phyloP scores from a whole-genome alignment of 2,797 vertebrate species.

The Jordanella pulchra region DNA sequence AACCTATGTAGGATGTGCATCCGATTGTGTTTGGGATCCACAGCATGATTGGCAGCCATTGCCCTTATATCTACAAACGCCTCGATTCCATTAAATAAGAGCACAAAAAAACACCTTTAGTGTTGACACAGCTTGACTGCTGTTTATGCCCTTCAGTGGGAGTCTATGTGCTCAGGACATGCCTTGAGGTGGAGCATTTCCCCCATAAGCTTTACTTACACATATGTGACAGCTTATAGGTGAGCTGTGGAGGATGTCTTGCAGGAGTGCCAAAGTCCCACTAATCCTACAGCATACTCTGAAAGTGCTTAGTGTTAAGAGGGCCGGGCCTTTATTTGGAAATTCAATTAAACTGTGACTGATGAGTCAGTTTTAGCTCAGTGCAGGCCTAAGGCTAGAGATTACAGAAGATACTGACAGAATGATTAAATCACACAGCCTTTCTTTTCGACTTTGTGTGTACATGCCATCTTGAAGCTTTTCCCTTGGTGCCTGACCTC shows the following conservation, averaged over 20 bases:
- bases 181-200: constrained; percentile 16
- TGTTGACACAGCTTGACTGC: constrained; percentile 6
- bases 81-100: not conserved
- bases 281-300: constrained; percentile 52
- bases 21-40: not conserved
- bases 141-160: constrained; percentile 12
- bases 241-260: constrained; percentile 55
- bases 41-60: not conserved
- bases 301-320: constrained; percentile 38
- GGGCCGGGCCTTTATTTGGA: constrained; percentile 48
- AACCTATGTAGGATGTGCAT: not conserved
- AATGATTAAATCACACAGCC: constrained; percentile 42
- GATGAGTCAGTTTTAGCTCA: constrained; percentile 47
- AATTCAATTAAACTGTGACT: constrained; percentile 56
- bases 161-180: not conserved
- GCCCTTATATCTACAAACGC: not conserved
- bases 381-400: constrained; percentile 35
- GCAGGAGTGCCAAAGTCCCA: constrained; percentile 37
- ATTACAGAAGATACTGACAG: constrained; percentile 45
- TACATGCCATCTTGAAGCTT: constrained; percentile 32
- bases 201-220: constrained; percentile 32
- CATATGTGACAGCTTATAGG: constrained; percentile 42
- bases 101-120: not conserved
- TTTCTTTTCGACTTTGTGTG: constrained; percentile 39
- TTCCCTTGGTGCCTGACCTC: constrained; percentile 40